Conservation (phyloP, 1,140 invertebrate species). For the Melanaphis sacchari region DNA sequence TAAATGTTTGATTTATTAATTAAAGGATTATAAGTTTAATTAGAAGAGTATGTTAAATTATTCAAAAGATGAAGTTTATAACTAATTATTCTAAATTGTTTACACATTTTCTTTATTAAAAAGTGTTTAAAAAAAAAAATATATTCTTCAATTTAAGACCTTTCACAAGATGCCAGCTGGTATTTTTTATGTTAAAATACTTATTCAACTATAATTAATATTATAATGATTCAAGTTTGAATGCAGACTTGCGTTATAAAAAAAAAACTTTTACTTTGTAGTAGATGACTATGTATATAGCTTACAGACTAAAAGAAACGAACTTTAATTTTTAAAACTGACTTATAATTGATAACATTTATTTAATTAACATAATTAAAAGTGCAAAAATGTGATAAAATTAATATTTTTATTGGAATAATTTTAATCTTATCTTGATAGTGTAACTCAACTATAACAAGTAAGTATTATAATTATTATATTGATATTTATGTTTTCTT, state of each 20-base stretch:
- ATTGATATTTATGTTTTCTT: not conserved
- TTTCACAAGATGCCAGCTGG: not conserved
- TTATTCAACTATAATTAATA: not conserved
- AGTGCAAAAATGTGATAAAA: not conserved
- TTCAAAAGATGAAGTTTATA: not conserved
- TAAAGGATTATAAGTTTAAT: not conserved
- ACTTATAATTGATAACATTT: not conserved
- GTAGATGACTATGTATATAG: not conserved
- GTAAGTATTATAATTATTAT: no score
- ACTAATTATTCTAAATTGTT: not conserved
- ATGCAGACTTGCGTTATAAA: not conserved
- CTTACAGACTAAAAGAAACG: not conserved
- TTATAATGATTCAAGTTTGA: not conserved
- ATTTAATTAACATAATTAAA: not conserved
- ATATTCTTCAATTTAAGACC: not conserved
- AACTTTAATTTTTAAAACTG: not conserved
- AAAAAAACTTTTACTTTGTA: not conserved
- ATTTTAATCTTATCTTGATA: not conserved
- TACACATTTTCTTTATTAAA: not conserved
- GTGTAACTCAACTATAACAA: no score
- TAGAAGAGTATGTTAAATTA: not conserved
- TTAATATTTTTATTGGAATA: not conserved
- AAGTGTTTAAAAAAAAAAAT: not conserved
- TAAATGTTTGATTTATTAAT: not conserved
- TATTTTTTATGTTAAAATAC: not conserved